Evolutionary conservation across 2,113 vertebrate genomes (phyloP).

Genomic region (Hippoglossus stenolepis): DNA sequence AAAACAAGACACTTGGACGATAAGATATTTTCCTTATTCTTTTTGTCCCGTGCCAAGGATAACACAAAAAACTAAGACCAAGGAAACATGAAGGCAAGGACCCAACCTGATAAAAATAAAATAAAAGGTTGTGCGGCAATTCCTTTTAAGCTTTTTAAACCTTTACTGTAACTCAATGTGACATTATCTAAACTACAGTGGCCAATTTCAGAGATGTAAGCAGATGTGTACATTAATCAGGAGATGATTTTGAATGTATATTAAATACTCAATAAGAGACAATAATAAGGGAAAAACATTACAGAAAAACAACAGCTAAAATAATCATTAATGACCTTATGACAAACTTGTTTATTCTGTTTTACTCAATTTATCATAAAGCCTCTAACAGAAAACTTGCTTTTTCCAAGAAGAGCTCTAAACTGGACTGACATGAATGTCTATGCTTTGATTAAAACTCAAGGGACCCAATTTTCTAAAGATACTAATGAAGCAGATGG

Average conservation of each 20-base stretch:
- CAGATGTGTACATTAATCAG: no score
- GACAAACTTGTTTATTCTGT: no score
- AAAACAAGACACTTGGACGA: not conserved
- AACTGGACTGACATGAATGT: not conserved
- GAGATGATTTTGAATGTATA: no score
- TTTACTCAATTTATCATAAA: not conserved
- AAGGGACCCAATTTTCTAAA: not conserved
- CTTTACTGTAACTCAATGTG: no score
- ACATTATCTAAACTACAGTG: no score
- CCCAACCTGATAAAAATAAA: not conserved
- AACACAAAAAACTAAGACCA: conserved; percentile 4
- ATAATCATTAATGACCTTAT: no score
- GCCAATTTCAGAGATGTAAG: no score
- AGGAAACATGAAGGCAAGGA: not conserved
- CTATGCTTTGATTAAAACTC: not conserved
- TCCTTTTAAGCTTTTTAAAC: no score
- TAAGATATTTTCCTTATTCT: not conserved
- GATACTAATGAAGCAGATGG: not conserved
- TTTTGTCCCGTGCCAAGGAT: not conserved
- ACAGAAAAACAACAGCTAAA: no score
- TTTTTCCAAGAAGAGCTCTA: not conserved
- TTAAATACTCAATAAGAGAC: no score
- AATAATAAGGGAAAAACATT: no score
- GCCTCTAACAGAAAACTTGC: not conserved
- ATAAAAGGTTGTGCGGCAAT: no score